Base-by-base conservation (phyloP, 1,140 invertebrate species). In the Apocrypta bakeri region DNA sequence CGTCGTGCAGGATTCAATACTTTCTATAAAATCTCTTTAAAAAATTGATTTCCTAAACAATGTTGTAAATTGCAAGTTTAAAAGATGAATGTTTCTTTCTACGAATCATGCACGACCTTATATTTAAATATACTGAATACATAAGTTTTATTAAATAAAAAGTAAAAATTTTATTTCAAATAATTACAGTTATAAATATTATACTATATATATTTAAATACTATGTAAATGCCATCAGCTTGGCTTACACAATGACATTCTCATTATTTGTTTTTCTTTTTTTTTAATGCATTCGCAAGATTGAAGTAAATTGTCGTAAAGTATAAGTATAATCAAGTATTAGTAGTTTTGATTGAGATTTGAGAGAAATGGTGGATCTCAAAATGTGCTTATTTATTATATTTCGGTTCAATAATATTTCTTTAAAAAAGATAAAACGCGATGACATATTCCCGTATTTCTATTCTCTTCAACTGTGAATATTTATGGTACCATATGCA, bases 301-400 rank as follows among this genome's bases (percentile, higher is more conserved):
- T 88, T 89, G 88, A 91, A 92, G 90, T 92, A 91, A 89, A 85
- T 89, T 91, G 90, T 90, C 89, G 89, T 90, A 91, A 89, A 90
- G 88, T 91, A 90, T 91, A 91, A 91, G 87, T 91, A 90, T 90
- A 90, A 87, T 90, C 87, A 88, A 91, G 89, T 91, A 92, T 90
- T 88, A 82, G 90, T 91, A 91, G 89, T 89, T 87, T 90, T 90
- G 86, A 88, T 89, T 91, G 86, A 90, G 76, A 86, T 81, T 90
- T 88, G 85, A 88, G 84, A 85, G 83, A 88, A 90, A 85, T 90
- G 89, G 89, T 91, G 90, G 90, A 91, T 90, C 89, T 91, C 90
- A 86, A 91, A 91, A 90, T 90, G 88, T 89, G 88, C 88, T 89
- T 88, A 79, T 75, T 69, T 83, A 74, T n/a, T n/a, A n/a, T n/a